Evolutionary conservation across 2,113 vertebrate species (phyloP), one percentile per base, ranked within the genome.

Genomic region (Prolemur simus): DNA sequence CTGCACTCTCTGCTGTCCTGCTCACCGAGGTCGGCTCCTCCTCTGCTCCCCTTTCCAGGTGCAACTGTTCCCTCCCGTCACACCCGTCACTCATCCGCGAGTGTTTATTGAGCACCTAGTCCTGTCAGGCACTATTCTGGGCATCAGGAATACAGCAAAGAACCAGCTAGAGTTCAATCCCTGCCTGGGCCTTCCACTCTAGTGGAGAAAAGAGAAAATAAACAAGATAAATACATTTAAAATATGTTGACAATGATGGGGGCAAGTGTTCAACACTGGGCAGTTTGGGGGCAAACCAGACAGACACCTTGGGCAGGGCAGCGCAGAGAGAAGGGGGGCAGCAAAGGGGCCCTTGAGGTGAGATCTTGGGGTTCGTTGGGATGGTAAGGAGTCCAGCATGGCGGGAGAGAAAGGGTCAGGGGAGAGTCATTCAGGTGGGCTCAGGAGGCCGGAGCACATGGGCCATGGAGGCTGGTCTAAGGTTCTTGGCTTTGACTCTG

Each of bases 51-150:
- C 0, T 2, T 2, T 58, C 11, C 42, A 13, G 45, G 5, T 18
- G 3, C 2, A 42, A 12, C 3, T 20, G 23, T 34, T 21, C 49
- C 18, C 1, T 39, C 34, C 32, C 0, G 25, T 20, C 54, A 1
- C 21, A 2, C 3, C 5, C 6, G 2, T 10, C 29, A 0, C 17
- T 42, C 49, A 1, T 15, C 14, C 1, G 0, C 29, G 1, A 0
- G 1, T 23, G 29, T 2, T 27, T 27, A 4, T 0, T n/a, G 47
- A 58, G 17, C 78, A 63, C 29, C 52, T 1, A 0, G 7, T 11
- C 42, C 64, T 0, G 34, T 71, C n/a, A 12, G 78, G 45, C 54
- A 17, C 4, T 13, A 6, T 3, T 37, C 11, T 4, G 29, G 77
- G 34, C 27, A 2, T 0, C 9, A 6, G 10, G 21, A 27, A 21